Evolutionary conservation across 2,797 vertebrate genomes (phyloP), one percentile per base, ranked within the genome.

Genomic region (Micrastur ruficollis): DNA sequence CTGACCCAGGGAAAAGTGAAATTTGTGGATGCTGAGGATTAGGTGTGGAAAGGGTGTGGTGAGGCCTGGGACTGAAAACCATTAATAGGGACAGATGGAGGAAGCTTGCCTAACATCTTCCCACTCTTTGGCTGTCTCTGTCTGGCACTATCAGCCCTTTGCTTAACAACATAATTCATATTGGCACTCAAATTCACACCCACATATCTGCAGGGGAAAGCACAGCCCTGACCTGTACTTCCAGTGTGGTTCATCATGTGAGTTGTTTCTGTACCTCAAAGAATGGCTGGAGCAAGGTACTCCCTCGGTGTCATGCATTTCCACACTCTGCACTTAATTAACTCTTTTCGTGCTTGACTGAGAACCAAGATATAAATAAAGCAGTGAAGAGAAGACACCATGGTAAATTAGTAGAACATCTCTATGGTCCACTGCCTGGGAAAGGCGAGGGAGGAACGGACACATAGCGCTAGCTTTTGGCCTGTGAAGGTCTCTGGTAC

Each of bases 351-450:
- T 68, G 82, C 49, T 4, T 79, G 93, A 42, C 66, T 81, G 89
- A 73, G 82, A 80, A 31, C 38, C 0, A 0, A 56, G 49, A 50
- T 50, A 44, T 27, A 67, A 82, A 68, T 59, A 32, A 65, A 82
- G 52, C 27, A 11, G 20, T 12, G 52, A 61, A 2, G 2, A 94
- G 93, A 52, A 58, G 91, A 65, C 46, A n/a, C 10, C 18, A 8
- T 61, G 62, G 44, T 46, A 36, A 71, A 55, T 44, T 13, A 49
- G 62, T 26, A 71, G 80, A 61, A 62, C 40, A 12, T n/a, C 59
- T 66, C 53, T 17, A 44, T 32, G 94, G 84, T 80, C 84, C 32
- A 11, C 6, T 91, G 96, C 96, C 89, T 97, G 96, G 92, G 97
- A 97, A 97, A 89, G 89, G 67, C 12, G 2, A 71, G 93, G 96